These are phyloP conservation scores for Sthenelais limicola DNA, from an alignment of 2,888 invertebrate species.

Conservation along the genomic window DNA sequence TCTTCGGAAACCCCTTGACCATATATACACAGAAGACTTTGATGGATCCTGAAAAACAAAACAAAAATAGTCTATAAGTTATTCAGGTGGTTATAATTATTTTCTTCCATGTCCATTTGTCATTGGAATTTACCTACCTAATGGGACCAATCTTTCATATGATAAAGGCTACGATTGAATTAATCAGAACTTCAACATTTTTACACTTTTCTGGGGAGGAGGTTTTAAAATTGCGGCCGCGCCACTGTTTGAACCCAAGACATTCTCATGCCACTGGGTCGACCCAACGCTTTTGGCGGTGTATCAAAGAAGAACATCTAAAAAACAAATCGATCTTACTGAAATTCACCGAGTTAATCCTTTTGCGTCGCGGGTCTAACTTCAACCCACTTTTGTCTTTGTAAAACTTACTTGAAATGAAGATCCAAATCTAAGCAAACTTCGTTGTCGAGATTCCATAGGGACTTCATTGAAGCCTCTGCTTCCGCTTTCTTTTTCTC, in stretches of 20 bases:
- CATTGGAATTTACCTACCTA: too few species aligned
- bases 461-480: slow-evolving; percentile 58
- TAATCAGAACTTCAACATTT: too few species aligned
- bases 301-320: background rate
- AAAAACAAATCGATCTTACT: background rate
- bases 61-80: background rate
- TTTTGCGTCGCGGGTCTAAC: background rate
- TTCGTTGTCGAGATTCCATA: slow-evolving; percentile 68
- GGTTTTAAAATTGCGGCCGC: too few species aligned
- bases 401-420: slow-evolving; percentile 59
- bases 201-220: too few species aligned
- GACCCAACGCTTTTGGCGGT: too few species aligned
- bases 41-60: slow-evolving; percentile 6
- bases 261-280: too few species aligned
- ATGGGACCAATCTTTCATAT: too few species aligned
- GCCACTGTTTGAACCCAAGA: too few species aligned
- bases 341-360: background rate
- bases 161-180: too few species aligned
- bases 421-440: slow-evolving; percentile 55
- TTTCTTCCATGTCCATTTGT: too few species aligned
- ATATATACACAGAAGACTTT: slow-evolving; percentile 1
- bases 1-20: slow-evolving; percentile 32
- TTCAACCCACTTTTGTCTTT: background rate
- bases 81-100: too few species aligned
- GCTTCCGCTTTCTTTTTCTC: slow-evolving; percentile 62